These are phyloP conservation scores for Drosophila neutralis DNA, from an alignment of 2,888 invertebrate species.

Conservation along the genomic window DNA sequence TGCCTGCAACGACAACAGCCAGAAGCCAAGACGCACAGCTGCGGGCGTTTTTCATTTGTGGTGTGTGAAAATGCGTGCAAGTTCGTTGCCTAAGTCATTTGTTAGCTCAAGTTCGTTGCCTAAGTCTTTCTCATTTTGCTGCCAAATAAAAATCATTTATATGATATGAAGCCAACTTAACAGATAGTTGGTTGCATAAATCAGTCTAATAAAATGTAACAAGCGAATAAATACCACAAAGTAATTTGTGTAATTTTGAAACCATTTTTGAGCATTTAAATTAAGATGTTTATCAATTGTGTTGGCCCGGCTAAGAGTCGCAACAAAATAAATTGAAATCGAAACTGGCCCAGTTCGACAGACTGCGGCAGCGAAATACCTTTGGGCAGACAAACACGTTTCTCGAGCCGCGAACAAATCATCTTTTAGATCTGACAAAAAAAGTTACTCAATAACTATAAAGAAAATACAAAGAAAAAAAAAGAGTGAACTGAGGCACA, in stretches of 20 bases:
- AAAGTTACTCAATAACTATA: conserved; percentile 71
- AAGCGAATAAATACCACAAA: neutral
- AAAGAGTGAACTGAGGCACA: conserved; percentile 49
- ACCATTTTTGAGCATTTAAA: neutral
- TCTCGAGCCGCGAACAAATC: conserved; percentile 30
- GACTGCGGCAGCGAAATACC: conserved; percentile 15
- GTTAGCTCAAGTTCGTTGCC: conserved; percentile 40
- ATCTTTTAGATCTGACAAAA: conserved; percentile 38
- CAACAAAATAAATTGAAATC: conserved; percentile 47
- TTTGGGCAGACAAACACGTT: conserved; percentile 43
- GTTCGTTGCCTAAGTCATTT: conserved; percentile 78
- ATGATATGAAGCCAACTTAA: neutral
- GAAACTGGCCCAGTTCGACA: conserved; percentile 43
- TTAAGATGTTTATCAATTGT: conserved; percentile 14
- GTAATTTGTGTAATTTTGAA: conserved; percentile 1
- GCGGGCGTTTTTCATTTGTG: conserved; percentile 22
- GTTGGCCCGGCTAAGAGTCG: conserved; percentile 7
- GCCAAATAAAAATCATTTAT: neutral
- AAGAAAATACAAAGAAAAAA: conserved; percentile 46
- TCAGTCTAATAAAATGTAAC: conserved; percentile 3
- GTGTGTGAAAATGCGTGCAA: conserved; percentile 17
- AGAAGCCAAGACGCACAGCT: conserved; percentile 11
- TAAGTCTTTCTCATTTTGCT: conserved; percentile 33
- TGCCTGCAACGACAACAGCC: conserved; percentile 42
- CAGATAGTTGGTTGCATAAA: conserved; percentile 15